phyloP scores from a whole-genome alignment of 2,888 invertebrate species.

The Eledone cirrhosa region DNA sequence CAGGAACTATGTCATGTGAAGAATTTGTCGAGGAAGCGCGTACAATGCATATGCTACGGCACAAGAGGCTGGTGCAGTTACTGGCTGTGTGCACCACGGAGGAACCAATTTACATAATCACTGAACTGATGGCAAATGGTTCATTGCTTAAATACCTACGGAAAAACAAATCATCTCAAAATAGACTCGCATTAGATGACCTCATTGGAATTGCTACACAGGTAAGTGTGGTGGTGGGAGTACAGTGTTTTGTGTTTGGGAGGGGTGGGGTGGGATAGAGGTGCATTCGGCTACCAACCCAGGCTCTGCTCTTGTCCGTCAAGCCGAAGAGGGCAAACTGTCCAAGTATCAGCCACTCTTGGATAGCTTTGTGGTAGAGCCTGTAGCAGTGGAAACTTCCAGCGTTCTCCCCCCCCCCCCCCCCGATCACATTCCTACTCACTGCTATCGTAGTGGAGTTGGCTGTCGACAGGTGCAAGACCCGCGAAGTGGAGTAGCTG shows the following conservation, averaged over 20 bases:
- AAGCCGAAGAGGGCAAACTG: no score
- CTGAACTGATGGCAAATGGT: constrained; percentile 95
- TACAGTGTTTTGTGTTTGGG: background rate
- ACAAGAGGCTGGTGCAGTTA: constrained; percentile 82
- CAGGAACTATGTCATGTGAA: constrained; percentile 92
- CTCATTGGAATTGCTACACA: constrained; percentile 95
- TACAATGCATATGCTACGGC: constrained; percentile 65
- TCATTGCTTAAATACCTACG: constrained; percentile 91
- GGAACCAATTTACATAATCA: constrained; percentile 91
- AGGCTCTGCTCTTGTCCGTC: background rate
- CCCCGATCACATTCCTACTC: no score
- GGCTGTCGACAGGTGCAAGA: no score
- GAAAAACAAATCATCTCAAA: constrained; percentile 82
- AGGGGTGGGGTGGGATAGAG: no score
- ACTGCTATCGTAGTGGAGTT: no score
- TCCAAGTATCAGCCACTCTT: background rate
- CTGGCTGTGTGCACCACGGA: constrained; percentile 88
- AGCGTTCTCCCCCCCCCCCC: no score
- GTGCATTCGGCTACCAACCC: no score
- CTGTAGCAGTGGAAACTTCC: no score
- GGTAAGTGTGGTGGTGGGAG: constrained; percentile 61
- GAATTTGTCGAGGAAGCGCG: constrained; percentile 90
- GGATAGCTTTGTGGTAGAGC: no score
- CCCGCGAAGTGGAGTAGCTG: no score
- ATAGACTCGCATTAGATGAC: constrained; percentile 74